A percentile compares a stretch with the other conserved stretches of the same genome.
Evolutionary conservation across 2,113 vertebrate species (phyloP).

Genomic region (Lichenostomus cassidix): DNA sequence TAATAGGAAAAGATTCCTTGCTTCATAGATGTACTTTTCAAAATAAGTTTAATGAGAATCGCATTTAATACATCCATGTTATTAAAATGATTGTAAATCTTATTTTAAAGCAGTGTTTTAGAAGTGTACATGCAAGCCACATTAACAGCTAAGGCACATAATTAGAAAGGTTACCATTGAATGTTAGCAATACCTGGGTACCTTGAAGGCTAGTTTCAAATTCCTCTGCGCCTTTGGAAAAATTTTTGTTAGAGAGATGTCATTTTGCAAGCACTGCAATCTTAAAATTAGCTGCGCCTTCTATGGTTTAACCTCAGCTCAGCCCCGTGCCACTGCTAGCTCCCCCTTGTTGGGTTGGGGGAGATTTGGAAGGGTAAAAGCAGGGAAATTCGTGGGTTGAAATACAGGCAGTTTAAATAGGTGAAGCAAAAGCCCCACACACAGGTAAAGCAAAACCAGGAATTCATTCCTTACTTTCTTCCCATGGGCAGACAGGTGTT

Average conservation of each 20-base stretch:
- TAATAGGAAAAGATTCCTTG: background rate
- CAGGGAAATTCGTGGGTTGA: background rate
- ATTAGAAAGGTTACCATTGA: background rate
- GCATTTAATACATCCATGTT: background rate
- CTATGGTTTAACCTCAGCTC: background rate
- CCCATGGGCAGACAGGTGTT: background rate
- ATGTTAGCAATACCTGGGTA: fast-evolving
- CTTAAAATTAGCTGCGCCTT: background rate
- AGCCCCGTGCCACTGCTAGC: background rate
- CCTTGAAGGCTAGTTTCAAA: background rate
- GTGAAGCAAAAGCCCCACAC: background rate
- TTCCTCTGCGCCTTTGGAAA: background rate
- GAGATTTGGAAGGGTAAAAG: background rate
- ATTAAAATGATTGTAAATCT: background rate
- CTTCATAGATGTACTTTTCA: background rate
- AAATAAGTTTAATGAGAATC: background rate
- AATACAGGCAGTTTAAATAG: background rate
- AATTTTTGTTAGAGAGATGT: background rate
- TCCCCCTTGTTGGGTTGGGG: background rate
- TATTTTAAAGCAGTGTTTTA: background rate
- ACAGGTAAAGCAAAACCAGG: background rate
- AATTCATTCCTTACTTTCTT: background rate
- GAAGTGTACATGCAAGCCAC: fast-evolving
- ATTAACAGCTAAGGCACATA: background rate
- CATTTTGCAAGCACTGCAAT: background rate